phyloP scores from a whole-genome alignment of 2,797 vertebrate species.

The Sebastes ruberrimus region DNA sequence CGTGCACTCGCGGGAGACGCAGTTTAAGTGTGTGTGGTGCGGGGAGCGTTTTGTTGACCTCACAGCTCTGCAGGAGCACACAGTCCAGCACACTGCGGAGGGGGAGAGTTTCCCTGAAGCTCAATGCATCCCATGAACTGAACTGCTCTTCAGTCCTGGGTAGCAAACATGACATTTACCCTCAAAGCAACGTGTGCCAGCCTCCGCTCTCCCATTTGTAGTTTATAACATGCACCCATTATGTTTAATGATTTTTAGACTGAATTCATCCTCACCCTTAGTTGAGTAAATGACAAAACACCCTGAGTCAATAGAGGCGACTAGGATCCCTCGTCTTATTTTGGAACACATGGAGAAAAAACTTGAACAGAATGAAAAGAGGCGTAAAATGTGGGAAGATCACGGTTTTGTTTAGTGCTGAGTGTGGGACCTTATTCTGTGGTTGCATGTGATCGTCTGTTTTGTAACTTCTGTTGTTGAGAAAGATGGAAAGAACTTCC shows the following conservation, averaged over 20 bases:
- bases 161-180: constrained; percentile 17
- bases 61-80: constrained; percentile 94
- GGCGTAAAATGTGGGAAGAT: constrained; percentile 40
- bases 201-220: constrained; percentile 45
- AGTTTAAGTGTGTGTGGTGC: constrained; percentile 98
- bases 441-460: constrained; percentile 77
- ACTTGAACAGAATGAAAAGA: constrained; percentile 24
- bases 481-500: constrained; percentile 46
- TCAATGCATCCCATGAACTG: constrained; percentile 86
- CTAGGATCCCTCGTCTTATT: constrained; percentile 15
- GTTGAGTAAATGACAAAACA: constrained; percentile 31
- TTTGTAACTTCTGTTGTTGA: constrained; percentile 54
- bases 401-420: constrained; percentile 29
- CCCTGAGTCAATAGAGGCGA: not conserved
- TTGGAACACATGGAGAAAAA: constrained; percentile 11
- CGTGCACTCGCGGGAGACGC: constrained; percentile 94
- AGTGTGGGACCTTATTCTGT: constrained; percentile 61
- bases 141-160: not conserved
- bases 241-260: constrained; percentile 42
- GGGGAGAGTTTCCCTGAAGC: constrained; percentile 92
- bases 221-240: constrained; percentile 34
- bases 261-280: constrained; percentile 25
- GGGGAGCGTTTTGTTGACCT: constrained; percentile 95
- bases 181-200: constrained; percentile 38
- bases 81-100: constrained; percentile 93